phyloP scores from a whole-genome alignment of 2,113 vertebrate genomes.

The Apteryx mantelli region DNA sequence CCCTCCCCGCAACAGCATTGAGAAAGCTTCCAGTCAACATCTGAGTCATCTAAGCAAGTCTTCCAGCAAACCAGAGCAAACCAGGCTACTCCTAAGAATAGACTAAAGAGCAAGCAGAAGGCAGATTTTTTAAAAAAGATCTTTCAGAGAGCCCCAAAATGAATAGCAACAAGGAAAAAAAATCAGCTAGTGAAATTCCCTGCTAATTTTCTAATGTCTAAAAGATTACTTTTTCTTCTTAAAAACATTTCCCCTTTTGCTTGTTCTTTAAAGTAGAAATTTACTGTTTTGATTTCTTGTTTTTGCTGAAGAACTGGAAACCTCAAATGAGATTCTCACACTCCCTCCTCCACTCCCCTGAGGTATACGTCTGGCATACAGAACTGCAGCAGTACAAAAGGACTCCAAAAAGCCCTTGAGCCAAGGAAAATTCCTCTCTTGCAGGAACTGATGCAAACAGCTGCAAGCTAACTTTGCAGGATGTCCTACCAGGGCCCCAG shows the following conservation, averaged over 20 bases:
- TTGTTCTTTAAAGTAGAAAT: conserved; percentile 27
- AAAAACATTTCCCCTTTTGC: not conserved
- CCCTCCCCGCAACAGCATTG: not conserved
- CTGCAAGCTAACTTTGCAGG: not conserved
- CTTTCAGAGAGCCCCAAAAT: not conserved
- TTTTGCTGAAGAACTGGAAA: conserved; percentile 18
- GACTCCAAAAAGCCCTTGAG: not conserved
- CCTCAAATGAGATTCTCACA: conserved; percentile 53
- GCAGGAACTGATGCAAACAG: conserved; percentile 12
- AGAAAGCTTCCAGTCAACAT: conserved; percentile 63
- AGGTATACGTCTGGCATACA: conserved; percentile 20
- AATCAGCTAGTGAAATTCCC: not conserved
- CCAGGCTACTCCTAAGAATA: conserved; percentile 56
- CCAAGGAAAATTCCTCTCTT: not conserved
- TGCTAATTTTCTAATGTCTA: not conserved
- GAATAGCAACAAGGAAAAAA: not conserved
- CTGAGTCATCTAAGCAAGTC: conserved; percentile 62
- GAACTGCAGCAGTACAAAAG: conserved; percentile 16
- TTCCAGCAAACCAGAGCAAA: conserved; percentile 57
- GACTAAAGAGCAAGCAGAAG: conserved; percentile 26
- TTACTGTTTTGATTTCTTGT: conserved; percentile 16
- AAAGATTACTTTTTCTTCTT: not conserved
- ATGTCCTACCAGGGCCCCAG: not conserved
- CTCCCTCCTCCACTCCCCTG: conserved; percentile 11
- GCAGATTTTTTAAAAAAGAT: not conserved